These are phyloP conservation scores for Axea sp. DNA, from an alignment of 2,888 invertebrate genomes.

Conservation along the genomic window DNA sequence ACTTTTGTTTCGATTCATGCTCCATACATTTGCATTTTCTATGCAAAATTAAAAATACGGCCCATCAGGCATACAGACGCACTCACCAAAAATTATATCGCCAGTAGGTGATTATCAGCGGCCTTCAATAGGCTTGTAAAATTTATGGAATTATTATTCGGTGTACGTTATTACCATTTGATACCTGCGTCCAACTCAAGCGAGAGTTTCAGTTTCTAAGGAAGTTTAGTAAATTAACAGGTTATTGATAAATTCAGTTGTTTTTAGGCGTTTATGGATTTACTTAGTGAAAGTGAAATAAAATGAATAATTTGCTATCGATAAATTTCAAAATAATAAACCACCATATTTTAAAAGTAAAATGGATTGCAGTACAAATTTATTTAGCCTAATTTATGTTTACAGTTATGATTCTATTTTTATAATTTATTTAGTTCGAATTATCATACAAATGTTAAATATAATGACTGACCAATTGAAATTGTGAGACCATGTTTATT, in stretches of 20 bases:
- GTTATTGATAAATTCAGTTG: neutral
- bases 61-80: too few relatives aligned
- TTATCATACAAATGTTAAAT: too few relatives aligned
- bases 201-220: neutral
- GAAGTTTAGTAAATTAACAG: neutral
- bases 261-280: slow-evolving; percentile 2
- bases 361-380: too few relatives aligned
- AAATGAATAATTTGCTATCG: neutral
- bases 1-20: slow-evolving; percentile 48
- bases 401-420: too few relatives aligned
- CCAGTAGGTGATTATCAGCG: slow-evolving; percentile 5
- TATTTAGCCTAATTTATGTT: too few relatives aligned
- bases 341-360: too few relatives aligned
- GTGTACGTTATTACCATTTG: neutral
- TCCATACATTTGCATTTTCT: slow-evolving; percentile 35
- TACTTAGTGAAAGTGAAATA: neutral
- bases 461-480: neutral
- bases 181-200: neutral
- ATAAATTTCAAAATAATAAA: neutral
- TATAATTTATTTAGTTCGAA: too few relatives aligned
- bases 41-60: slow-evolving; percentile 48
- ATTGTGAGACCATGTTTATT: neutral
- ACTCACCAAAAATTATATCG: slow-evolving; percentile 12
- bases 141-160: slow-evolving; percentile 18
- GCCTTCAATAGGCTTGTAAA: slow-evolving; percentile 1